phyloP scores from a whole-genome alignment of 2,113 vertebrate genomes.

The Charina bottae region DNA sequence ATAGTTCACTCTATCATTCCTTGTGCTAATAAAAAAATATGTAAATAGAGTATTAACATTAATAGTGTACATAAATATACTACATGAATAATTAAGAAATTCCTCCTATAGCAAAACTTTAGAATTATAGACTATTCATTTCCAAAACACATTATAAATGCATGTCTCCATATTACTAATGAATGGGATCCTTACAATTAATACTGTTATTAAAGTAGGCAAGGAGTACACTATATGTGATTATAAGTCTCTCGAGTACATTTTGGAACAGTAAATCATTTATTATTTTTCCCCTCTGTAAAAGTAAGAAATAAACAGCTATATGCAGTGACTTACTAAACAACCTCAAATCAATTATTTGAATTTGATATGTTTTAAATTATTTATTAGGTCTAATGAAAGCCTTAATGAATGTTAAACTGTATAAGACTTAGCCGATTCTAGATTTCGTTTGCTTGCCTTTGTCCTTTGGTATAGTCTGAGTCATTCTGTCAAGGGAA shows the following conservation, averaged over 20 bases:
- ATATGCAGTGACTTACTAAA: not conserved
- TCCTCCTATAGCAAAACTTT: conserved; percentile 56
- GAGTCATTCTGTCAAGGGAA: not conserved
- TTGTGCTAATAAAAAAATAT: conserved; percentile 35
- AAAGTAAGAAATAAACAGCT: conserved; percentile 19
- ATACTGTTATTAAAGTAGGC: conserved; percentile 41
- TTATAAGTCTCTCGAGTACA: conserved; percentile 48
- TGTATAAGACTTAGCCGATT: not conserved
- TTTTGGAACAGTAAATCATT: conserved; percentile 41
- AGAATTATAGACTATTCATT: conserved; percentile 65
- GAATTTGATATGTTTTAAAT: conserved; percentile 52
- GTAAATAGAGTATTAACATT: conserved; percentile 42
- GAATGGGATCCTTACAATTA: conserved; percentile 60
- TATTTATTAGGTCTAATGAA: conserved; percentile 54
- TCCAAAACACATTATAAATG: conserved; percentile 26
- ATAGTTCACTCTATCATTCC: conserved; percentile 1
- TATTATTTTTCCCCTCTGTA: conserved; percentile 21
- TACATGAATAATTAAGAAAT: conserved; percentile 56
- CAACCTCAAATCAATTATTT: not conserved
- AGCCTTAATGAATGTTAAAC: conserved; percentile 23
- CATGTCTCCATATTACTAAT: conserved; percentile 49
- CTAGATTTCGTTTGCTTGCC: conserved; percentile 18
- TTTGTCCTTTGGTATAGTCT: not conserved
- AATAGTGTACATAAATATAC: conserved; percentile 41
- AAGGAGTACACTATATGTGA: conserved; percentile 36